phyloP scores from a whole-genome alignment of 1,140 invertebrate species.

The Ceratosolen solmsi region DNA sequence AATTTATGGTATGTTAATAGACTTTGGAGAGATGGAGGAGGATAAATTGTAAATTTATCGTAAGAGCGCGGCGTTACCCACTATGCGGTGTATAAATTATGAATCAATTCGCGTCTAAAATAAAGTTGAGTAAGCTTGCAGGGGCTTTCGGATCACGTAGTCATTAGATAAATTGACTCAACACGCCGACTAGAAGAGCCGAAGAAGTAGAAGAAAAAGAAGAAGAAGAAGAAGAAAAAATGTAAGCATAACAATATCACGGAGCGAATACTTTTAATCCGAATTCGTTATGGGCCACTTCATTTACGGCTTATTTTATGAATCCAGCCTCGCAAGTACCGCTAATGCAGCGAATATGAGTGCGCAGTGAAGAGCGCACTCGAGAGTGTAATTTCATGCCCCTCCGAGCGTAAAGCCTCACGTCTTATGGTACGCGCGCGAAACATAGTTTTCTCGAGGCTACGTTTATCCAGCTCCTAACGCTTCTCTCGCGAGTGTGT shows the following conservation, averaged over 20 bases:
- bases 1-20: too few species aligned
- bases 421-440: background rate
- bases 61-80: too few species aligned
- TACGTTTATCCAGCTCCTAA: constrained; percentile 7
- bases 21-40: too few species aligned
- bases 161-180: too few species aligned
- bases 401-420: constrained; percentile 49
- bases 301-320: constrained; percentile 11
- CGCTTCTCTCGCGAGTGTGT: background rate
- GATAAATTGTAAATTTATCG: too few species aligned
- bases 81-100: too few species aligned
- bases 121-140: too few species aligned
- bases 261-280: background rate
- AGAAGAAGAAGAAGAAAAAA: background rate
- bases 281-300: background rate
- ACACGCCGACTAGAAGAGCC: too few species aligned
- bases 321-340: background rate
- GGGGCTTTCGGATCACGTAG: too few species aligned
- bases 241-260: background rate
- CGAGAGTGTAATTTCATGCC: constrained; percentile 59
- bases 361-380: background rate
- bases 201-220: too few species aligned
- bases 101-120: too few species aligned
- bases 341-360: constrained; percentile 16
- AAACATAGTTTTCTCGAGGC: constrained; percentile 12